Base-by-base conservation (phyloP, 2,113 vertebrate genomes). In the Alethe castanea region DNA sequence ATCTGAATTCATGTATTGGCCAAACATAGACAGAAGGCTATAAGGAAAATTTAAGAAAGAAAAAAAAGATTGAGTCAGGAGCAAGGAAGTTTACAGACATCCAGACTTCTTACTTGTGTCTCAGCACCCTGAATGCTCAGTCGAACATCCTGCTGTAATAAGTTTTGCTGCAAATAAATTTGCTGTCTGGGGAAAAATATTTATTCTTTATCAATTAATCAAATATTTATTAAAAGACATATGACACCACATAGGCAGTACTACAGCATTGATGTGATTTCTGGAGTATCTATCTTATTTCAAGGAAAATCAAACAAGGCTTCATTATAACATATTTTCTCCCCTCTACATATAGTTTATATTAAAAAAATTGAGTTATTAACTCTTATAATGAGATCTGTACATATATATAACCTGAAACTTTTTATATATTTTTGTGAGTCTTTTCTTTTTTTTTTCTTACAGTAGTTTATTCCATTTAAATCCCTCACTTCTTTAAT, bases 21-120 rank as follows among this genome's bases (percentile, higher is more conserved):
- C 82, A 61, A 42, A 53, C 10, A 3, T 17, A 74, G 81, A 79
- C 6, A 74, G 11, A 70, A 54, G 5, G 0, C 31, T 62, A 7
- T 14, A 70, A 61, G 6, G 3, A 13, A 23, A 54, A 48, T 28
- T 4, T 7, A 31, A 65, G 8, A 33, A 76, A 66, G 7, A 35
- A 57, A 8, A 26, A 44, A 16, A 28, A 13, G 4, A 26, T 12
- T 9, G 24, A 33, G 11, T n/a, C 1, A 6, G 5, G 6, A 14
- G 0, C 15, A 86, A 72, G 11, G 13, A 69, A 18, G 31, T 56
- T 35, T 44, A 47, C 5, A 19, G 14, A 44, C 35, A 13, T 36
- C 7, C 29, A 86, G 19, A 61, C 1, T 40, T 76, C 19, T 79
- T 45, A 22, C 31, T 45, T 60, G 9, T 5, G 26, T 65, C 31